phyloP scores from a whole-genome alignment of 35 echinoderm and acorn worm species.

The Apostichopus parvimensis region DNA sequence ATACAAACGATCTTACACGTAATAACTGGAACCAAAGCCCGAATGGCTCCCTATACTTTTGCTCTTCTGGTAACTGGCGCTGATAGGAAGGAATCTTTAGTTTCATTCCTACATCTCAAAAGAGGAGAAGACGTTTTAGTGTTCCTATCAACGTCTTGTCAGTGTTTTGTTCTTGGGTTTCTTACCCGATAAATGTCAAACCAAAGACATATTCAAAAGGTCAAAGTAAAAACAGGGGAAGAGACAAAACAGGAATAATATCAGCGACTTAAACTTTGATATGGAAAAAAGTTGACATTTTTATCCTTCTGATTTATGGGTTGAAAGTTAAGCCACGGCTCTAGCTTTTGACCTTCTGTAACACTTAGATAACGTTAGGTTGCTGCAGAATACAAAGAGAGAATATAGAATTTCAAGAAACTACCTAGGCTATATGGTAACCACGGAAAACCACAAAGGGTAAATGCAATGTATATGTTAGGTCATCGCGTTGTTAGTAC shows the following conservation, averaged over 20 bases:
- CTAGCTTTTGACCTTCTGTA: neutral
- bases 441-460: no score
- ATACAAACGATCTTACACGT: no score
- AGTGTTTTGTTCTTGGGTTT: neutral
- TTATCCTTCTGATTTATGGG: constrained; percentile 32
- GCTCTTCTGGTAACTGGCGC: no score
- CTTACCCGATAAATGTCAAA: constrained; percentile 18
- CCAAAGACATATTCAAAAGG: constrained; percentile 1
- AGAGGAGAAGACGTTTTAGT: neutral
- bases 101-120: neutral
- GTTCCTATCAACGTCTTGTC: constrained; percentile 3
- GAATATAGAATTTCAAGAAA: neutral
- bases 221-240: neutral
- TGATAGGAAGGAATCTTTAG: no score
- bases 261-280: neutral
- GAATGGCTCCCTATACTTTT: no score
- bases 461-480: no score
- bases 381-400: neutral
- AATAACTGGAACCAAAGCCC: no score
- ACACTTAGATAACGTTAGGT: neutral
- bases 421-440: no score
- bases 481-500: no score
- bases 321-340: neutral
- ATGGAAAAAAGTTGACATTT: neutral
- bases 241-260: neutral